Conservation (phyloP, 2,797 vertebrate genomes). For the Hemibagrus guttatus region DNA sequence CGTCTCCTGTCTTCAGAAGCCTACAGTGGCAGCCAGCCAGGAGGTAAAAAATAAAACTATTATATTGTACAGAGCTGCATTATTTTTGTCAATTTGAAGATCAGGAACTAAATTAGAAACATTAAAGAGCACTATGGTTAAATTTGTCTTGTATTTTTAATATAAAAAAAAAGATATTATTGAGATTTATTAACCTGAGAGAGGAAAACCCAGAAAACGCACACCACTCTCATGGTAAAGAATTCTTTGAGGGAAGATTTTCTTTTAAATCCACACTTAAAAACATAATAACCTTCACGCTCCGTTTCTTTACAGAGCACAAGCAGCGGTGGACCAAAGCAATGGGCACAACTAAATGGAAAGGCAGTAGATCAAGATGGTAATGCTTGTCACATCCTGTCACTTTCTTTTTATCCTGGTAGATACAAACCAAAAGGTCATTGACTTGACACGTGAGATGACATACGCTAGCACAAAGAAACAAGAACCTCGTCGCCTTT, state of each 20-base stretch:
- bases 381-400: slow-evolving; percentile 67
- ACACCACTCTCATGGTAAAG: neutral
- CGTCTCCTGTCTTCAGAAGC: slow-evolving; percentile 99
- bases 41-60: slow-evolving; percentile 79
- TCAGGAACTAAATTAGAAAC: neutral
- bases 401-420: neutral
- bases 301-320: slow-evolving; percentile 79
- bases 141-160: neutral
- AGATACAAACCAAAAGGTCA: slow-evolving; percentile 6
- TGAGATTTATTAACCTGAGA: neutral
- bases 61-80: too few relatives aligned
- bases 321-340: slow-evolving; percentile 99
- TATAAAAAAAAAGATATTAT: neutral
- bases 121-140: neutral
- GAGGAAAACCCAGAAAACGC: too few relatives aligned
- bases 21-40: slow-evolving; percentile 86
- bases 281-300: neutral
- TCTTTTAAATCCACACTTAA: neutral
- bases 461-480: slow-evolving; percentile 11
- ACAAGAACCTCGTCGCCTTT: slow-evolving; percentile 1
- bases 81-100: neutral
- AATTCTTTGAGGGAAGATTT: neutral
- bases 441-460: neutral
- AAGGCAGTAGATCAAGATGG: slow-evolving; percentile 97
- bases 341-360: slow-evolving; percentile 99